A percentile compares a stretch with the other conserved stretches of the same genome.
Conservation (phyloP, 2,888 invertebrate genomes). For the Ceriagrion tenellum region DNA sequence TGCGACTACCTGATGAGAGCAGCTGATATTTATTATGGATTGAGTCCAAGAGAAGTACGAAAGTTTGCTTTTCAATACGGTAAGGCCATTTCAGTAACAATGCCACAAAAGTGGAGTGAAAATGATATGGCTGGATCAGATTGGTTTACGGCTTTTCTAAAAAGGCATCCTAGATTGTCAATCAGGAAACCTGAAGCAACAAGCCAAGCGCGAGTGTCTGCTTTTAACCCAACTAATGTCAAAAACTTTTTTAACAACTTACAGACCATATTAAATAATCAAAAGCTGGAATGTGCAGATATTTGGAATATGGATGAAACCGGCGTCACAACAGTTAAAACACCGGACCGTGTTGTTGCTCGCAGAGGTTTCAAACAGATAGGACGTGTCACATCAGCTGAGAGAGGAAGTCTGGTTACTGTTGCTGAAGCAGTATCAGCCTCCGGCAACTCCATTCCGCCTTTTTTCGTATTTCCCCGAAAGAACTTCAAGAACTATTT, state of each 20-base stretch:
- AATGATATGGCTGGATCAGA: not conserved
- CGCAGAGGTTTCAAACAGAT: conserved; percentile 75
- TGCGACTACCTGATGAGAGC: not conserved
- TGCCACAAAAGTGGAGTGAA: not conserved
- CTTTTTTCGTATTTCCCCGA: conserved; percentile 76
- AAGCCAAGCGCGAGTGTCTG: not conserved
- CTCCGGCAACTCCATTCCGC: conserved; percentile 75
- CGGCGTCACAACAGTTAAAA: conserved; percentile 76
- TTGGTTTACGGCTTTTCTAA: not conserved
- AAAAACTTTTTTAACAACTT: not conserved
- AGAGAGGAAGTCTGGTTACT: conserved; percentile 75
- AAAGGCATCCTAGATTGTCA: not conserved
- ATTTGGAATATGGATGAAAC: conserved; percentile 77
- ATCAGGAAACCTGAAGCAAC: not conserved
- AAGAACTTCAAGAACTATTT: conserved; percentile 74
- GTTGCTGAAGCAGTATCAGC: conserved; percentile 74
- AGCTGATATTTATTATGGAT: not conserved
- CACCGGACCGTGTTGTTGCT: conserved; percentile 75
- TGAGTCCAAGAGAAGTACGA: not conserved
- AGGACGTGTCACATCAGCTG: conserved; percentile 75
- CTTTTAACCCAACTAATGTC: not conserved
- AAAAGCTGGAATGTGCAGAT: conserved; percentile 73
- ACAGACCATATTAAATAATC: not conserved
- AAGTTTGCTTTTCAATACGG: not conserved
- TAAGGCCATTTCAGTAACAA: not conserved